Evolutionary conservation across 1,140 invertebrate genomes (phyloP), one percentile per base, ranked within the genome.

Genomic region (Teleopsis dalmanni): DNA sequence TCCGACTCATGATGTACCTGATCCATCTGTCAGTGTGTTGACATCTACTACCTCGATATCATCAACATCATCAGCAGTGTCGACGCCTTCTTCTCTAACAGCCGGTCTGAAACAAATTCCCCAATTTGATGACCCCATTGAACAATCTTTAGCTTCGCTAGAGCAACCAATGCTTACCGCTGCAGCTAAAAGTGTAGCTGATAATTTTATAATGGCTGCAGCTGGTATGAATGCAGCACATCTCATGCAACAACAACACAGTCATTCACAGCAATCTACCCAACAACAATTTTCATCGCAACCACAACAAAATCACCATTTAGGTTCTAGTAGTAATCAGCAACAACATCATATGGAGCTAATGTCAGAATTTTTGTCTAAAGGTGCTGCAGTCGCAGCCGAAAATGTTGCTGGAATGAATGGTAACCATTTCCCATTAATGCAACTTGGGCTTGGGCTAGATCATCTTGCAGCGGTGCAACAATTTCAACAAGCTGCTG

Each of bases 71-170:
- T 53, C 51, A 56, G 70, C 58, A 59, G 58, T 19, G 60, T 70
- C 60, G 43, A 59, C 27, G 57, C 62, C 56, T 42, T 65, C 57
- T 26, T 35, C 37, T 18, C 59, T 11, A 57, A 45, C 59, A 51
- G 49, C 57, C 43, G 58, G 70, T 21, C 55, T 67, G 3, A 68
- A 67, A 34, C 65, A 68, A 47, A 68, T 68, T 31, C 65, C 65
- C 1, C 60, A 69, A 61, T 62, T 76, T 59, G 65, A 74, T 35
- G 81, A 83, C 63, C 80, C 80, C n/a, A 73, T 82, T 52, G 81
- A 82, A 62, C 75, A 81, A 53, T 81, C 80, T 22, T 70, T 83
- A 44, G 80, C 80, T 29, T 81, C 76, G 50, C 60, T 83, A 14
- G 81, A 83, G 64, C 75, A 78, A 27, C 67, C 60, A 23, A 69